phyloP scores from a whole-genome alignment of 2,113 vertebrate genomes.

The Potamarius usumacintae region DNA sequence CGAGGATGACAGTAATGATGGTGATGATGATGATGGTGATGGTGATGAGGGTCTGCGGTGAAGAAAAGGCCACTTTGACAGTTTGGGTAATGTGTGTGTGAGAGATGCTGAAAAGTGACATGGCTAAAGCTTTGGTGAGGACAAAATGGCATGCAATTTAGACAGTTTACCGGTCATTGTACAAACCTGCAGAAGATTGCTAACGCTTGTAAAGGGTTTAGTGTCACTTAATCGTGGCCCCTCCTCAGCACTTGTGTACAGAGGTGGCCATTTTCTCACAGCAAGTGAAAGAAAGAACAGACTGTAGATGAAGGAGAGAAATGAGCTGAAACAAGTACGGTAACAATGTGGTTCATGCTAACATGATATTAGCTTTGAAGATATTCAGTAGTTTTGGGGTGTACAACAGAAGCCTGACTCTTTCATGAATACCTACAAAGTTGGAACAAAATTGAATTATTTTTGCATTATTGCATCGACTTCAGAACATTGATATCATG shows the following conservation, averaged over 20 bases:
- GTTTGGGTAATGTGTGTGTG: slow-evolving; percentile 40
- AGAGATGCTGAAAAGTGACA: slow-evolving; percentile 33
- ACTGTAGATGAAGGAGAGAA: not conserved
- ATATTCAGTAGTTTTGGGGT: not conserved
- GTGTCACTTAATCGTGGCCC: slow-evolving; percentile 64
- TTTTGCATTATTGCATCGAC: not conserved
- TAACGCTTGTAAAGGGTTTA: slow-evolving; percentile 75
- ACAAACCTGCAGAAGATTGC: slow-evolving; percentile 71
- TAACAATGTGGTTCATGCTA: not conserved
- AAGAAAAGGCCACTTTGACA: slow-evolving; percentile 65
- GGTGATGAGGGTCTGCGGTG: slow-evolving; percentile 61
- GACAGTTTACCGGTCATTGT: slow-evolving; percentile 77
- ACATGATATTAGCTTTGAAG: not conserved
- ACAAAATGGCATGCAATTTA: slow-evolving; percentile 77
- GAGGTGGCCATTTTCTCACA: not conserved
- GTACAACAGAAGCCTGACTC: not conserved
- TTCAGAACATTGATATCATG: not conserved
- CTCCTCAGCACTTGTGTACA: slow-evolving; percentile 41
- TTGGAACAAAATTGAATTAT: not conserved
- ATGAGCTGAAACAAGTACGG: not conserved
- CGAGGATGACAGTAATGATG: slow-evolving; percentile 87
- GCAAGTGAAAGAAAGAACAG: not conserved
- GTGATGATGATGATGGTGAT: slow-evolving; percentile 73
- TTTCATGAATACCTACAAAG: not conserved
- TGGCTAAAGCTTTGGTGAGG: slow-evolving; percentile 60